A percentile compares a stretch with the other conserved stretches of the same genome.
These are phyloP conservation scores for Conus betulinus DNA, from an alignment of 1,140 invertebrate species.

Conservation along the genomic window DNA sequence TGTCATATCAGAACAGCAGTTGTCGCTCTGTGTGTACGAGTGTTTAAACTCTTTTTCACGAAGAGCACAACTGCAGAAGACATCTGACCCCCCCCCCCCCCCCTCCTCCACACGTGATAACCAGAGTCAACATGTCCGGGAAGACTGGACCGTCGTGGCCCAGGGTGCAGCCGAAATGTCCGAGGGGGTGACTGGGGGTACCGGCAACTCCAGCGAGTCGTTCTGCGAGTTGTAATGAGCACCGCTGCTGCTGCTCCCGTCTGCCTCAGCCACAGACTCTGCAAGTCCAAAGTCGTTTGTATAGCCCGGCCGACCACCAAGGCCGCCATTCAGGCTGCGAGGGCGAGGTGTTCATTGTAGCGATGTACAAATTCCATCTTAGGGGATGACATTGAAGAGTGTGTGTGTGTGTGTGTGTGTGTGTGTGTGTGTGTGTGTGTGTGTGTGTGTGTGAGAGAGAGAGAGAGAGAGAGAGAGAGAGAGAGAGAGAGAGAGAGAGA, in stretches of 20 bases:
- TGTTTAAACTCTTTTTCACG: no score
- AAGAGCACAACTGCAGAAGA: no score
- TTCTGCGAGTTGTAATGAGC: background rate
- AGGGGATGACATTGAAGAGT: background rate
- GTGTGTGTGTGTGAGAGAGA: no score
- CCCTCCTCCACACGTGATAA: no score
- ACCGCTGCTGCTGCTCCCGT: background rate
- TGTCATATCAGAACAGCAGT: no score
- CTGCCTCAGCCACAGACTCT: background rate
- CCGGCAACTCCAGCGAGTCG: background rate
- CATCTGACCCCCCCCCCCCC: no score
- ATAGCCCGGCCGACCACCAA: background rate
- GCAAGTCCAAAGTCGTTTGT: background rate
- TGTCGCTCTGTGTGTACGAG: no score
- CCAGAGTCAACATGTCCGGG: background rate
- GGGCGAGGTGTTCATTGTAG: background rate
- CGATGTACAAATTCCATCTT: background rate
- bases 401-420: no score
- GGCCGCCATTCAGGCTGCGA: background rate
- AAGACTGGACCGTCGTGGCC: background rate
- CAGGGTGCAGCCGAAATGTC: background rate
- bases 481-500: no score
- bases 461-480: no score
- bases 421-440: no score
- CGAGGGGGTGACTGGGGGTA: background rate